Evolutionary conservation across 2,888 invertebrate species (phyloP).

Genomic region (Dryadula phaetusa): DNA sequence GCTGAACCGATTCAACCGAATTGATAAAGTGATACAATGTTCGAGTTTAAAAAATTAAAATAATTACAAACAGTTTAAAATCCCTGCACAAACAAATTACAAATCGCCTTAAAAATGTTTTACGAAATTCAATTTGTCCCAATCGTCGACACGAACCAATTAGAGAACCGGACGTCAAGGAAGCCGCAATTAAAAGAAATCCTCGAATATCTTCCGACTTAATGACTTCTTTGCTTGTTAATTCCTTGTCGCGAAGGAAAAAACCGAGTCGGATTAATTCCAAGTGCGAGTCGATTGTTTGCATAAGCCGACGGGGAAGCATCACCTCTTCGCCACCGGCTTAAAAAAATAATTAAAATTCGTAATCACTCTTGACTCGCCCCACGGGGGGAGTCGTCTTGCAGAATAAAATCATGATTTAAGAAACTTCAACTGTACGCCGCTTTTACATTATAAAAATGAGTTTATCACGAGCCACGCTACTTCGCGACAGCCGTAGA

Average conservation of each 20-base stretch:
- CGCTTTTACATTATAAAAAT: slow-evolving; percentile 65
- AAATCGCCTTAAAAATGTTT: slow-evolving; percentile 52
- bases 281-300: slow-evolving; percentile 84
- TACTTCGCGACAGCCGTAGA: slow-evolving; percentile 66
- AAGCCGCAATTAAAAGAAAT: slow-evolving; percentile 82
- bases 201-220: slow-evolving; percentile 82
- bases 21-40: slow-evolving; percentile 37
- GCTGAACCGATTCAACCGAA: slow-evolving; percentile 9
- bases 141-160: slow-evolving; percentile 78
- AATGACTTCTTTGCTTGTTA: slow-evolving; percentile 85
- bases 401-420: slow-evolving; percentile 56
- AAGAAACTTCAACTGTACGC: slow-evolving; percentile 62
- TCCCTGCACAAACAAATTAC: slow-evolving; percentile 46
- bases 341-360: slow-evolving; percentile 85
- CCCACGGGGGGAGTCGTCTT: slow-evolving; percentile 67
- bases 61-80: slow-evolving; percentile 41
- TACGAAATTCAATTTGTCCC: slow-evolving; percentile 70
- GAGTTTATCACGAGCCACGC: slow-evolving; percentile 66
- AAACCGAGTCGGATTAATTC: slow-evolving; percentile 82
- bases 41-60: slow-evolving; percentile 37
- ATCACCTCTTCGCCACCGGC: slow-evolving; percentile 83
- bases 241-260: slow-evolving; percentile 83
- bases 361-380: slow-evolving; percentile 84
- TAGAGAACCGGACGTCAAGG: slow-evolving; percentile 76
- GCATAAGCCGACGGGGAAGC: slow-evolving; percentile 82